Evolutionary conservation across 2,113 vertebrate genomes (phyloP).

Genomic region (Mustela nigripes): DNA sequence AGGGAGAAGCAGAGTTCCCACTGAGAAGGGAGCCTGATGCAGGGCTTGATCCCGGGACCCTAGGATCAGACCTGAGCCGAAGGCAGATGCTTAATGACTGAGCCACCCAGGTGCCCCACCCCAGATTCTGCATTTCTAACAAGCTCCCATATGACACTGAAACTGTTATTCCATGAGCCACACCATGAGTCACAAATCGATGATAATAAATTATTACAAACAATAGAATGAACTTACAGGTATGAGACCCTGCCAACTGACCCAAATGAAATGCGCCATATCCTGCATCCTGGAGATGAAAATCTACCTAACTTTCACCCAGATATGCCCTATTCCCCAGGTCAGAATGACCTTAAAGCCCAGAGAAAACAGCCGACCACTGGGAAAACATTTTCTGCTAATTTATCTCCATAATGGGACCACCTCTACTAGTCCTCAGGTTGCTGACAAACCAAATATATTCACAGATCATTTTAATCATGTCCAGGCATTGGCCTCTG

Average conservation of each 20-base stretch:
- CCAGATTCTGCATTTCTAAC: neutral
- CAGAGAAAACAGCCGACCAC: neutral
- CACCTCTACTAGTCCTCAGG: neutral
- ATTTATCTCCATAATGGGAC: neutral
- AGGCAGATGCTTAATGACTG: too few species aligned
- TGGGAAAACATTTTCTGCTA: neutral
- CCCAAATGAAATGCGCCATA: neutral
- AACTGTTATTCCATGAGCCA: neutral
- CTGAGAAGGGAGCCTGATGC: too few species aligned
- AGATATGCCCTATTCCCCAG: neutral
- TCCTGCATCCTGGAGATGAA: neutral
- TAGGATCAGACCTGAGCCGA: too few species aligned
- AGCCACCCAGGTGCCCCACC: too few species aligned
- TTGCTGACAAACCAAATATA: neutral
- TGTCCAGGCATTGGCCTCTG: neutral
- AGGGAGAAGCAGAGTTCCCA: too few species aligned
- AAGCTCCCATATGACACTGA: neutral
- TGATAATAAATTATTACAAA: neutral
- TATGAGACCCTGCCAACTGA: neutral
- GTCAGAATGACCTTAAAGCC: neutral
- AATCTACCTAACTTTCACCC: neutral
- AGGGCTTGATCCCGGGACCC: too few species aligned
- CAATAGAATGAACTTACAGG: neutral
- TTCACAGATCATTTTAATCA: neutral
- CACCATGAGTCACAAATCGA: neutral